phyloP scores from a whole-genome alignment of 2,113 vertebrate species.

The Vidua chalybeata region DNA sequence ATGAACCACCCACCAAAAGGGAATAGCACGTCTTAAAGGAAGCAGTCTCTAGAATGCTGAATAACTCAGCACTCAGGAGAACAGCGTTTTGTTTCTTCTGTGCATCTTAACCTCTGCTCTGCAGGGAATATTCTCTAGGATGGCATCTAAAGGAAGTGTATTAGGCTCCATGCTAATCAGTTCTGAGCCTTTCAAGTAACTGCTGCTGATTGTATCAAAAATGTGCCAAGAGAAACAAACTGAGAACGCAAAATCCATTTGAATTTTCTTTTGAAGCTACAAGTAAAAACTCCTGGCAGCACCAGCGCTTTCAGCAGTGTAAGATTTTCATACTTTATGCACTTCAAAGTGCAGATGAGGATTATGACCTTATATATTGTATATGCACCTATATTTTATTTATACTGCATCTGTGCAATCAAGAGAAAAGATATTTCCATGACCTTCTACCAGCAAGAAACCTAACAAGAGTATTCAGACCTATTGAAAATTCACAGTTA shows the following conservation, averaged over 20 bases:
- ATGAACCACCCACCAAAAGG: constrained; percentile 30
- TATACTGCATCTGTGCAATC: constrained; percentile 54
- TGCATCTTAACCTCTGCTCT: constrained; percentile 60
- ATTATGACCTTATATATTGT: constrained; percentile 39
- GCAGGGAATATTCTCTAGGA: constrained; percentile 53
- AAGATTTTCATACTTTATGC: constrained; percentile 35
- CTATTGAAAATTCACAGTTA: constrained; percentile 73
- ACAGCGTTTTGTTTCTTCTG: constrained; percentile 20
- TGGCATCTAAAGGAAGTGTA: constrained; percentile 44
- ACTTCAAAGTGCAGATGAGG: constrained; percentile 51
- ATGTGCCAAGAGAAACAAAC: constrained; percentile 69
- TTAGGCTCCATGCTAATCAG: constrained; percentile 70
- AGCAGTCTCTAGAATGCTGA: constrained; percentile 19
- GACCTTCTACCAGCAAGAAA: constrained; percentile 71
- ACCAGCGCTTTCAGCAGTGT: constrained; percentile 21
- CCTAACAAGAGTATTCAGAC: constrained; percentile 51
- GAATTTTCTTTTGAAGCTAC: constrained; percentile 70
- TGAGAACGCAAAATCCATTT: constrained; percentile 41
- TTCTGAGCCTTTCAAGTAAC: constrained; percentile 60
- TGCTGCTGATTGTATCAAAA: constrained; percentile 67
- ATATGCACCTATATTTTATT: constrained; percentile 64
- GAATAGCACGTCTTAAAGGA: neutral
- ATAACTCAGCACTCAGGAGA: constrained; percentile 39
- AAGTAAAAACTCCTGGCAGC: constrained; percentile 47
- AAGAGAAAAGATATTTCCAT: constrained; percentile 54